These are phyloP conservation scores for Hippoglossus hippoglossus DNA, from an alignment of 2,797 vertebrate species.

Conservation along the genomic window DNA sequence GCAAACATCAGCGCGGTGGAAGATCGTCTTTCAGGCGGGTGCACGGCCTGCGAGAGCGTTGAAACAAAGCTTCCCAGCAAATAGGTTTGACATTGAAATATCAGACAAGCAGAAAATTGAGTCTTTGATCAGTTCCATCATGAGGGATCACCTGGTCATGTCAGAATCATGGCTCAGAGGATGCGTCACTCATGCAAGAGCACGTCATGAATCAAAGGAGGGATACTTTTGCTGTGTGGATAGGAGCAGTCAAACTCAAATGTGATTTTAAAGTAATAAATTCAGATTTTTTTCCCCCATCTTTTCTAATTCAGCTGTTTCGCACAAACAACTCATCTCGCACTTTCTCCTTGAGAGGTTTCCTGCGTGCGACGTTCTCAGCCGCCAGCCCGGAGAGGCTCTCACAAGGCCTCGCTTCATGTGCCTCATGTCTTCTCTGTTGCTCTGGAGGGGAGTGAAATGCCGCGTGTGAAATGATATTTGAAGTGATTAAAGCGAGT, in stretches of 20 bases:
- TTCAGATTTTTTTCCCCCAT: constrained; percentile 42
- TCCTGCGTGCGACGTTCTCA: constrained; percentile 9
- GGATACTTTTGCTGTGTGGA: constrained; percentile 10
- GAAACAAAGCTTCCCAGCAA: constrained; percentile 45
- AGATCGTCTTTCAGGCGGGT: constrained; percentile 48
- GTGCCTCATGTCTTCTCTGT: constrained; percentile 61
- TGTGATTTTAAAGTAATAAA: constrained; percentile 55
- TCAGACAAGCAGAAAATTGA: constrained; percentile 67
- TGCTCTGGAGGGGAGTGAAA: constrained; percentile 67
- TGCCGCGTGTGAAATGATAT: constrained; percentile 78
- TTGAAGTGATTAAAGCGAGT: constrained; percentile 79
- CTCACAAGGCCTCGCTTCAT: constrained; percentile 40
- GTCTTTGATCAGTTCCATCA: constrained; percentile 62
- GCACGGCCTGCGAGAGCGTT: constrained; percentile 27
- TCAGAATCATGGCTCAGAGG: constrained; percentile 50
- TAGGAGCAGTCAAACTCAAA: constrained; percentile 41
- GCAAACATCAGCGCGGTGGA: constrained; percentile 7
- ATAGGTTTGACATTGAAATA: constrained; percentile 65
- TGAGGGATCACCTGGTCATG: constrained; percentile 52
- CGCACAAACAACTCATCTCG: constrained; percentile 30
- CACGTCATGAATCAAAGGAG: constrained; percentile 52
- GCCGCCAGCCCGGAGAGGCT: constrained; percentile 48
- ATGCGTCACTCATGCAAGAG: constrained; percentile 27
- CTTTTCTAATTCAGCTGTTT: constrained; percentile 33
- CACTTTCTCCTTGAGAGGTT: constrained; percentile 27